Conservation (phyloP, 2,797 vertebrate species). For the Valencia hispanica region DNA sequence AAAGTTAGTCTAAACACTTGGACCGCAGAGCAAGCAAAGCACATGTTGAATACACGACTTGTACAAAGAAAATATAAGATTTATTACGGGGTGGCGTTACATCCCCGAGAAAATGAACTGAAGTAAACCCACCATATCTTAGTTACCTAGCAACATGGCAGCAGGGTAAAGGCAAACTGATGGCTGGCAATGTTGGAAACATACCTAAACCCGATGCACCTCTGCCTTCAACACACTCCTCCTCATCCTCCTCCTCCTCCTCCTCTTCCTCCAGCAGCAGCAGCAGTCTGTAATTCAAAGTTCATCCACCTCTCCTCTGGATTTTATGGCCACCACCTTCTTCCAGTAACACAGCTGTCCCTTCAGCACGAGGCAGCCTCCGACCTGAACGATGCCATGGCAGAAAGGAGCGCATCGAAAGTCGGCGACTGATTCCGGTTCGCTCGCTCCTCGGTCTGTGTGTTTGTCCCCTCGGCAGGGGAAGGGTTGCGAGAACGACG, state of each 20-base stretch:
- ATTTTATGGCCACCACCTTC: conserved; percentile 6
- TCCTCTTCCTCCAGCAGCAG: conserved; percentile 11
- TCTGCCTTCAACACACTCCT: conserved; percentile 21
- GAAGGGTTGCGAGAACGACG: conserved; percentile 44
- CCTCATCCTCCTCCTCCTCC: too few species aligned
- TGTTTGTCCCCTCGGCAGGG: conserved; percentile 38
- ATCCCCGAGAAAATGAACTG: conserved; percentile 57
- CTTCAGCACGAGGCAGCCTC: conserved; percentile 33
- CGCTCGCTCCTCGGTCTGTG: conserved; percentile 32
- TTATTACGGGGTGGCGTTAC: conserved; percentile 14
- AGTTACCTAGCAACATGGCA: conserved; percentile 83
- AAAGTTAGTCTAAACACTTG: conserved; percentile 13
- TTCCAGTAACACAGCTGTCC: background rate
- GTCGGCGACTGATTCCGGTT: conserved; percentile 46
- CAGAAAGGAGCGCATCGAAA: conserved; percentile 33
- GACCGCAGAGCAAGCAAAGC: background rate
- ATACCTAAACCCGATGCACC: conserved; percentile 71
- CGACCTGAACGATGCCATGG: conserved; percentile 40
- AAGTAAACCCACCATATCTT: conserved; percentile 73
- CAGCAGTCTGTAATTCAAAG: conserved; percentile 46
- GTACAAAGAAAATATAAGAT: conserved; percentile 7
- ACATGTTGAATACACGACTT: background rate
- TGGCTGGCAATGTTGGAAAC: conserved; percentile 62
- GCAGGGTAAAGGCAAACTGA: conserved; percentile 71
- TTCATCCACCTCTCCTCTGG: conserved; percentile 42